These are phyloP conservation scores for Brachylomia viminalis DNA, from an alignment of 2,888 invertebrate genomes.

Conservation along the genomic window DNA sequence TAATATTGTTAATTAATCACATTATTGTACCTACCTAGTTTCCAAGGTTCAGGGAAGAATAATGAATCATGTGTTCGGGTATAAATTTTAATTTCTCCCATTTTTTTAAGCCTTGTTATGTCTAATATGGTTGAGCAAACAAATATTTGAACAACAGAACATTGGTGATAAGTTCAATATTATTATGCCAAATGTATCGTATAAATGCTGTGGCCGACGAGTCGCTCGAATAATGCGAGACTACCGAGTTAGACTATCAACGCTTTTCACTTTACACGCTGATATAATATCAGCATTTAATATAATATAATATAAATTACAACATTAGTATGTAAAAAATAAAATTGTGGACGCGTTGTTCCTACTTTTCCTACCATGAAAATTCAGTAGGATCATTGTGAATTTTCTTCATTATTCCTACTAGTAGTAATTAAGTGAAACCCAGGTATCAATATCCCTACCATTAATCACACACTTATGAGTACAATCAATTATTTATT, in stretches of 20 bases:
- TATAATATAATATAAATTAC: too few species aligned
- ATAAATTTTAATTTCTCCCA: not conserved
- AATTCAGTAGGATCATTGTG: too few species aligned
- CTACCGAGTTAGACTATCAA: not conserved
- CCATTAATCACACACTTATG: too few species aligned
- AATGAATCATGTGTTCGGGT: constrained; percentile 13
- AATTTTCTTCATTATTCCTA: too few species aligned
- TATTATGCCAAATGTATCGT: not conserved
- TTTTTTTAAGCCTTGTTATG: not conserved
- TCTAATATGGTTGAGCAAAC: not conserved
- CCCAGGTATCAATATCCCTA: too few species aligned
- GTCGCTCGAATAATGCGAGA: not conserved
- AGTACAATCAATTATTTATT: too few species aligned
- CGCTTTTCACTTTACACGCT: not conserved
- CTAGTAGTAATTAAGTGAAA: too few species aligned
- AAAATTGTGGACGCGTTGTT: too few species aligned
- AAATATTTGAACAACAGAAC: not conserved
- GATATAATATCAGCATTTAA: not conserved
- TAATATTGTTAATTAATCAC: too few species aligned
- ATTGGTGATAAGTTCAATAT: not conserved
- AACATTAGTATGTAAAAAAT: not conserved
- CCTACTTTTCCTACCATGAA: too few species aligned
- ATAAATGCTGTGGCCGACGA: not conserved
- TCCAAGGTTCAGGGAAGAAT: not conserved
- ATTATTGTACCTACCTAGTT: not conserved